Evolutionary conservation across 2,113 vertebrate genomes (phyloP).

Genomic region (Recurvirostra avosetta): DNA sequence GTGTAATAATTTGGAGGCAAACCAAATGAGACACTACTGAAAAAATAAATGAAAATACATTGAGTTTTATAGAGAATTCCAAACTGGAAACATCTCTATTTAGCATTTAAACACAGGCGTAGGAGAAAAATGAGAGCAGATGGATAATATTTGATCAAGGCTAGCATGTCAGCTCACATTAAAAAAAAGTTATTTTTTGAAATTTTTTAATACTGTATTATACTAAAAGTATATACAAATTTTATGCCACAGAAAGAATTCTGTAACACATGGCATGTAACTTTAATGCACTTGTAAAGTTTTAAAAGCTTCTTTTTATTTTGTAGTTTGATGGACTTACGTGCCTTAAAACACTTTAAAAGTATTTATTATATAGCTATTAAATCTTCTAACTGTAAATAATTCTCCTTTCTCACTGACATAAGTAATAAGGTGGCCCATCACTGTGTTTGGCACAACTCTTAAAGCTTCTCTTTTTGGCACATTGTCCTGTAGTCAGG

Average conservation of each 20-base stretch:
- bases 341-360: neutral
- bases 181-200: neutral
- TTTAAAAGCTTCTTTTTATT: neutral
- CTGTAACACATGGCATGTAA: accelerated
- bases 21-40: neutral
- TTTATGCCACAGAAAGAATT: neutral
- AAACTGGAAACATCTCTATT: neutral
- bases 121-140: neutral
- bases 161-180: neutral
- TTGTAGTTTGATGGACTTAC: neutral
- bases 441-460: neutral
- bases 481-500: neutral
- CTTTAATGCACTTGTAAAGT: neutral
- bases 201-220: neutral
- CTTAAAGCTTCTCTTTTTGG: neutral
- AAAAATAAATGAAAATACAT: neutral
- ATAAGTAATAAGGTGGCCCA: neutral
- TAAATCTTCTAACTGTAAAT: neutral
- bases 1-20: neutral
- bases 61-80: neutral
- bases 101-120: neutral
- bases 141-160: neutral
- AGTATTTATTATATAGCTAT: neutral
- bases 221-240: neutral
- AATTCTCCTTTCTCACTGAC: neutral